Evolutionary conservation across 2,113 vertebrate genomes (phyloP).

Genomic region (Myrmecophaga tridactyla): DNA sequence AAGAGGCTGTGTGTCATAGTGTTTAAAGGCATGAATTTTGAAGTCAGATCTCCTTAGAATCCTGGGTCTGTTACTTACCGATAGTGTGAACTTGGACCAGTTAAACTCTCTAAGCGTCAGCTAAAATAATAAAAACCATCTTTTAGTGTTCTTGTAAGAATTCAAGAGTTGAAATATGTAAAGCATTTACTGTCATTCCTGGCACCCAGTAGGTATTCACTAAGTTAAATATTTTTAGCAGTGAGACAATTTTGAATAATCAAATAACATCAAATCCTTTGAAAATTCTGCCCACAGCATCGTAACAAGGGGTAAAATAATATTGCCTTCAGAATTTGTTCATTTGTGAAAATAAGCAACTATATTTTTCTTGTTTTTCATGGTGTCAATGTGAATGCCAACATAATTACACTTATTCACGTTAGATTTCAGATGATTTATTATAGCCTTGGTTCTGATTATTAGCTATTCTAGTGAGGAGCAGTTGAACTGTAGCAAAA

Average conservation of each 20-base stretch:
- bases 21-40: neutral
- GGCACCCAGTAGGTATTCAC: neutral
- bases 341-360: neutral
- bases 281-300: neutral
- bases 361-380: neutral
- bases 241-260: neutral
- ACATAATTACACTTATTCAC: neutral
- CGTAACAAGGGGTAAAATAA: neutral
- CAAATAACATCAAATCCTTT: neutral
- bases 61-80: neutral
- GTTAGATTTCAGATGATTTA: neutral
- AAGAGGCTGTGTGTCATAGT: neutral
- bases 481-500: neutral
- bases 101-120: neutral
- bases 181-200: neutral
- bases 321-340: neutral
- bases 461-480: conserved; percentile 15
- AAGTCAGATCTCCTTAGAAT: neutral
- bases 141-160: neutral
- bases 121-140: neutral
- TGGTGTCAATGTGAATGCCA: neutral
- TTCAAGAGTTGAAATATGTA: neutral
- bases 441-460: neutral
- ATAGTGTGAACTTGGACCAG: neutral
- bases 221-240: neutral